A percentile compares a stretch with the other conserved stretches of the same genome.
Evolutionary conservation across 2,888 invertebrate genomes (phyloP).

Genomic region (Pterostichus madidus): DNA sequence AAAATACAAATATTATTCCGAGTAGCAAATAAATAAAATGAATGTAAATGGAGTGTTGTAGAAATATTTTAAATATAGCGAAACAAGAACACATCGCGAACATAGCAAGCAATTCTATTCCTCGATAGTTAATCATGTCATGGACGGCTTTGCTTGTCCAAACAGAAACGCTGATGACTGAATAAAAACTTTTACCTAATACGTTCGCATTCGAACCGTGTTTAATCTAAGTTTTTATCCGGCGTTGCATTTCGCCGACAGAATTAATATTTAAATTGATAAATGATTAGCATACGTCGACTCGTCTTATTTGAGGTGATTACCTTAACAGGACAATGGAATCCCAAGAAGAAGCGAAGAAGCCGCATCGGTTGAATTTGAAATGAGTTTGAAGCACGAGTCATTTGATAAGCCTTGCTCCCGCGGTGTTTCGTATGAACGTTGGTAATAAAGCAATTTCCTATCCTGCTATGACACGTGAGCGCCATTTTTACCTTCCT

Average conservation of each 20-base stretch:
- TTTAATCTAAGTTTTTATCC: slow-evolving; percentile 40
- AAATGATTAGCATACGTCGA: slow-evolving; percentile 48
- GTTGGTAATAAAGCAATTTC: slow-evolving; percentile 58
- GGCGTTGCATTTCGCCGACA: slow-evolving; percentile 15
- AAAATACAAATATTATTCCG: background rate
- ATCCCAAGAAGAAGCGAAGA: slow-evolving; percentile 16
- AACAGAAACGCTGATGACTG: slow-evolving; percentile 34
- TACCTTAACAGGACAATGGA: slow-evolving; percentile 51
- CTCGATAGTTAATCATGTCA: slow-evolving; percentile 22
- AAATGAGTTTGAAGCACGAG: slow-evolving; percentile 42
- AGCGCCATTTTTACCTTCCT: slow-evolving; percentile 50
- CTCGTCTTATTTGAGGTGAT: slow-evolving; percentile 20
- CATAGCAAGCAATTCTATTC: slow-evolving; percentile 9
- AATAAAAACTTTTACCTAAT: slow-evolving; percentile 33
- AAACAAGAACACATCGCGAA: background rate
- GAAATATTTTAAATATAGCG: slow-evolving; percentile 8
- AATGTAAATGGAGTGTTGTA: background rate
- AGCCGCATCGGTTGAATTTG: slow-evolving; percentile 26
- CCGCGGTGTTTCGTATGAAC: slow-evolving; percentile 54
- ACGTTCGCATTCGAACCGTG: slow-evolving; percentile 24
- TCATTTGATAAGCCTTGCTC: slow-evolving; percentile 25
- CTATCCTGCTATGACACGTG: slow-evolving; percentile 46
- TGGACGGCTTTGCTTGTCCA: background rate
- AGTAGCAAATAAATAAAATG: slow-evolving; percentile 7
- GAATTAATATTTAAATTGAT: slow-evolving; percentile 57